phyloP scores from a whole-genome alignment of 2,113 vertebrate genomes.

The Sinocyclocheilus rhinocerous region DNA sequence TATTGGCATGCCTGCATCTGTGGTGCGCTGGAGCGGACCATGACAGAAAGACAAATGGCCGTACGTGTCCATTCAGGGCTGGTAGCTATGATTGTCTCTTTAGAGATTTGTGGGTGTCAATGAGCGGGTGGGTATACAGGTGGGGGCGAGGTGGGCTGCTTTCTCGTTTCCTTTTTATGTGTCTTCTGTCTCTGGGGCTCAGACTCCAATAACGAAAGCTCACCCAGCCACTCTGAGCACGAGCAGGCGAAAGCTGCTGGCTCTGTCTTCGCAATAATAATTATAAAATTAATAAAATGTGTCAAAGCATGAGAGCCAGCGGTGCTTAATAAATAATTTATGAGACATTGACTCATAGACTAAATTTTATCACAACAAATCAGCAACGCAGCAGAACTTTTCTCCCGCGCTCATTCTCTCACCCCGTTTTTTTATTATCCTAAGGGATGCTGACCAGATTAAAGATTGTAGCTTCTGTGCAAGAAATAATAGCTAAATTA shows the following conservation, averaged over 20 bases:
- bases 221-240: not conserved
- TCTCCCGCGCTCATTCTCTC: not conserved
- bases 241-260: no score
- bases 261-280: constrained; percentile 57
- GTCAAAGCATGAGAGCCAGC: constrained; percentile 47
- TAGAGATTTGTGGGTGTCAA: constrained; percentile 50
- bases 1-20: constrained; percentile 37
- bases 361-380: constrained; percentile 49
- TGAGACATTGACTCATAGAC: constrained; percentile 40
- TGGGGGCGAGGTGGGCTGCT: not conserved
- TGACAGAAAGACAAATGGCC: constrained; percentile 59
- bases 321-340: constrained; percentile 55
- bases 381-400: constrained; percentile 32
- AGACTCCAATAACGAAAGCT: not conserved
- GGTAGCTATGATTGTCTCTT: constrained; percentile 55
- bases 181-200: constrained; percentile 2
- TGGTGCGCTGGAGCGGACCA: constrained; percentile 24
- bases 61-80: constrained; percentile 48
- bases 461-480: not conserved
- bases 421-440: constrained; percentile 29
- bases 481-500: constrained; percentile 10
- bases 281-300: constrained; percentile 59
- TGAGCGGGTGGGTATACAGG: constrained; percentile 48
- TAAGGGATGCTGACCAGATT: constrained; percentile 25
- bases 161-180: not conserved